These are phyloP conservation scores for Holocentrus rufus DNA, from an alignment of 2,797 vertebrate species.

Conservation along the genomic window DNA sequence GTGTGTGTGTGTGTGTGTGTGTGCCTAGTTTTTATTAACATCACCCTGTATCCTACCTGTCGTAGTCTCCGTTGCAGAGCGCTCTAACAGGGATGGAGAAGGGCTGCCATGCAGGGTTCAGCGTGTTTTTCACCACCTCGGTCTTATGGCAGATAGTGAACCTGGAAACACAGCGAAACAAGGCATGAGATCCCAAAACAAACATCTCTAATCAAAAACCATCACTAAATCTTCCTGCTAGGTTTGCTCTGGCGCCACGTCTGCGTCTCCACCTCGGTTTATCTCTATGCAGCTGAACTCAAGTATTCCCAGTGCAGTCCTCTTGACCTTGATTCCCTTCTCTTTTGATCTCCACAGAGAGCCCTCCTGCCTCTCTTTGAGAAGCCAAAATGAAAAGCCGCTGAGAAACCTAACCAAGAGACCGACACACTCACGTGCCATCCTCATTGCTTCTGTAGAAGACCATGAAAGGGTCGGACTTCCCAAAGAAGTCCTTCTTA, in stretches of 20 bases:
- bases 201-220: constrained; percentile 7
- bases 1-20: constrained; percentile 1
- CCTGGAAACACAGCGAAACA: constrained; percentile 70
- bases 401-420: constrained; percentile 5
- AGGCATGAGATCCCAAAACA: constrained; percentile 35
- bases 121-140: constrained; percentile 91
- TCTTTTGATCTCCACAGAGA: constrained; percentile 26
- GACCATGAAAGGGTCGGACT: constrained; percentile 96
- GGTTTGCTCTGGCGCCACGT: constrained; percentile 7
- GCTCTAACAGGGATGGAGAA: constrained; percentile 93
- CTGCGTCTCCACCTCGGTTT: constrained; percentile 5
- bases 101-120: constrained; percentile 92
- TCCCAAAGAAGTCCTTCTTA: constrained; percentile 98
- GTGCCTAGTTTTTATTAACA: background rate
- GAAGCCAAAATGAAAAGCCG: constrained; percentile 19
- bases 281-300: constrained; percentile 29
- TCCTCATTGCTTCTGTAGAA: constrained; percentile 97
- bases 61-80: constrained; percentile 94
- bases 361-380: constrained; percentile 27
- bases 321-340: constrained; percentile 27
- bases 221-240: constrained; percentile 5
- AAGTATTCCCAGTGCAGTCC: constrained; percentile 29
- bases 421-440: constrained; percentile 87
- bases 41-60: constrained; percentile 82
- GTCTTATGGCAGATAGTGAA: constrained; percentile 99